Conservation (phyloP, 1,140 invertebrate genomes). For the Scaptomyza pallida region DNA sequence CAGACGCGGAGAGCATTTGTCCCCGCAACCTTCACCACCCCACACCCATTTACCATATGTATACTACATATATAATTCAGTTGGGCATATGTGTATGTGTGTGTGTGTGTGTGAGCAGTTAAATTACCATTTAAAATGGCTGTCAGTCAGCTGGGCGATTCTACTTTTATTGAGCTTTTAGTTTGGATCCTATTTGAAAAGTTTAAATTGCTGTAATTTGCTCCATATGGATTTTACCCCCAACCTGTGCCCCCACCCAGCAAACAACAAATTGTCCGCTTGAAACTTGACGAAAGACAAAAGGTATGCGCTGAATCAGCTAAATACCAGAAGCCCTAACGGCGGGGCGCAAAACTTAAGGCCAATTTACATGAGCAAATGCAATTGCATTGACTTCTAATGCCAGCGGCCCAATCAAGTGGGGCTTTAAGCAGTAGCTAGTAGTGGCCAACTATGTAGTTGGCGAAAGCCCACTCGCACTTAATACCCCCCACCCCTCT, state of each 20-base stretch:
- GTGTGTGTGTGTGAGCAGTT: slow-evolving; percentile 45
- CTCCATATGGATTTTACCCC: slow-evolving; percentile 28
- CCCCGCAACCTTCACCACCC: background rate
- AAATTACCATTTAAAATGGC: slow-evolving; percentile 83
- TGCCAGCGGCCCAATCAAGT: slow-evolving; percentile 71
- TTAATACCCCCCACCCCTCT: slow-evolving; percentile 25
- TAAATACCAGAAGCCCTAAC: slow-evolving; percentile 25
- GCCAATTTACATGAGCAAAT: slow-evolving; percentile 81
- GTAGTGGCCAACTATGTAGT: slow-evolving; percentile 2
- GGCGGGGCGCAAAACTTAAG: slow-evolving; percentile 64
- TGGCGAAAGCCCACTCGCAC: slow-evolving; percentile 5
- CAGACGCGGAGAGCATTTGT: slow-evolving; percentile 66
- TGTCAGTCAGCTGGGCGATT: slow-evolving; percentile 78
- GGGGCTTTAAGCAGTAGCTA: slow-evolving; percentile 40
- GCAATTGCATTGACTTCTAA: slow-evolving; percentile 74
- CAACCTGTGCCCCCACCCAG: background rate
- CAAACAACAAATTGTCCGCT: background rate
- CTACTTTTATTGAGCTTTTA: slow-evolving; percentile 80
- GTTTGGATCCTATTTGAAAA: slow-evolving; percentile 78
- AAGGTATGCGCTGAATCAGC: slow-evolving; percentile 20
- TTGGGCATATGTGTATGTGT: background rate
- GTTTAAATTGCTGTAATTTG: slow-evolving; percentile 79
- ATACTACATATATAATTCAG: background rate
- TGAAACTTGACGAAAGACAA: background rate
- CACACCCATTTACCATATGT: background rate